Evolutionary conservation across 1,140 invertebrate species (phyloP), one percentile per base, ranked within the genome.

Genomic region (Orius insidiosus): DNA sequence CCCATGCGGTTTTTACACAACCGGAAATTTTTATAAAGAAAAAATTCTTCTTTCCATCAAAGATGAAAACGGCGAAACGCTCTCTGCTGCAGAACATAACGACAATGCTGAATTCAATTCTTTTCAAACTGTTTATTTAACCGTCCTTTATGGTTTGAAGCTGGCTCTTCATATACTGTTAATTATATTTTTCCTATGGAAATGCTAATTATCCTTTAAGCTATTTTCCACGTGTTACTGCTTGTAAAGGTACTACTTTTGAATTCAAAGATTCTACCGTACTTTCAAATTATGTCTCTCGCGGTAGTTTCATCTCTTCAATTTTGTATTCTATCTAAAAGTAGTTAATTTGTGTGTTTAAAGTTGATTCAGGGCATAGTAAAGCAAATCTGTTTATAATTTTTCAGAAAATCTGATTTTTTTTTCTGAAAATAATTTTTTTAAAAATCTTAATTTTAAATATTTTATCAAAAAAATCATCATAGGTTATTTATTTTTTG

Each of bases 91-190:
- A n/a, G 45, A 49, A 14, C 38, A 45, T 39, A 37, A 49, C 11
- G 33, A 13, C 11, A 35, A 37, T 13, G 46, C 43, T 14, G 33
- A 43, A 18, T 53, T 53, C 43, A 51, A 51, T 38, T 36, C 43
- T 1, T 30, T 35, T 10, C 52, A 53, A 41, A 30, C 36, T 18
- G 32, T 53, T n/a, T 11, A 19, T 3, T 30, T 53, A 32, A 30
- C 3, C 39, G 32, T 6, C 49, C 52, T n/a, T 31, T 53, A 7
- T 53, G 52, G 52, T 51, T 53, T 43, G 19, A 42, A 30, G 45
- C 46, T 1, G 45, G 41, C 13, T 15, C 41, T 2, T 45, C 38
- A 8, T 53, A 53, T 46, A 47, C 42, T 8, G 46, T 51, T 7
- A 30, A 37, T 11, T 50, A 50, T 15, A 44, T 43, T 15, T 44